Evolutionary conservation across 37 sponge, comb jelly and placozoan species (phyloP), one percentile per base, ranked within the genome.

Genomic region (Theonella swinhoei): DNA sequence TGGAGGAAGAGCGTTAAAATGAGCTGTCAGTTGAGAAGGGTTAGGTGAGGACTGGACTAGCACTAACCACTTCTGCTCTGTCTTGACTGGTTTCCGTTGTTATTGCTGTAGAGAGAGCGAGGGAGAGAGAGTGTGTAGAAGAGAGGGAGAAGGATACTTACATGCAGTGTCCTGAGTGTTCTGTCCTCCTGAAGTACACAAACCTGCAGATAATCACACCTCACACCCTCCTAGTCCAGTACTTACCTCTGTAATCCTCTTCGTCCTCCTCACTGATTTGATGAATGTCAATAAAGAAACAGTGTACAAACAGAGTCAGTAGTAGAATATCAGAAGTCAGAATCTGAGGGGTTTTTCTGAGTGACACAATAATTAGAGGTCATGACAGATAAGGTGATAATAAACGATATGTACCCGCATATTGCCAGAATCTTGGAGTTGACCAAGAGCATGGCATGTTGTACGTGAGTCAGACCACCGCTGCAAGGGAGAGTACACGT

Each of bases 381-480:
- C n/a, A 38, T 19, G 39, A 2, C 22, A 72, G 39, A 34, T 23
- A 2, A 70, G 71, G 34, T 3, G 8, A 31, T 26, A 4, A 9
- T 32, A 9, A 4, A 31, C 1, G 34, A 5, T 20, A 43, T 62
- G 20, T 63, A 88, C 88, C 70, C 91, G 64, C 78, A 78, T 0
- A 77, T 81, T 39, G 83, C 68, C 39, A 91, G 72, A 3, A 91
- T 64, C 38, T 85, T 85, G n/a, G 87, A 81, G 31, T 82, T 82
- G 7, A 82, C 91, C 23, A 91, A 60, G 32, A 91, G 70, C 83
- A 91, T 81, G 20, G 68, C 91, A 65, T 91, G 87, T 67, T 73
- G 69, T 19, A 91, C 82, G 24, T 62, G 59, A 62, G 64, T 31
- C 19, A 91, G 42, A 1, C 91, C 91, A 29, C 91, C 91, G 82